phyloP scores from a whole-genome alignment of 2,888 invertebrate species.

The Sarcophaga rosellei region DNA sequence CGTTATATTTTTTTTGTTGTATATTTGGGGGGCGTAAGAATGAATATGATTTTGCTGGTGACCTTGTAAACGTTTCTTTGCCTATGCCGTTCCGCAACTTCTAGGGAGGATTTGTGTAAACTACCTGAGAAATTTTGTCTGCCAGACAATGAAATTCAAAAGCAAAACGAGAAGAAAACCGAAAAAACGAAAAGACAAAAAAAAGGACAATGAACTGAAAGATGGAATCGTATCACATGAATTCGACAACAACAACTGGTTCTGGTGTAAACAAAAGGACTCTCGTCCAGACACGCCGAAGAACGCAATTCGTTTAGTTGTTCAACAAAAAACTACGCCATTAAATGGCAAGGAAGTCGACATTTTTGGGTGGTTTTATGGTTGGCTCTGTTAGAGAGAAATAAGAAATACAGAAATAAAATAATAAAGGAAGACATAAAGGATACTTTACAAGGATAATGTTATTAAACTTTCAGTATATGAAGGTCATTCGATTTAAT shows the following conservation, averaged over 20 bases:
- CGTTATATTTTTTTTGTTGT: neutral
- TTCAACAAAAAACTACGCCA: too few relatives aligned
- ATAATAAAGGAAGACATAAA: too few relatives aligned
- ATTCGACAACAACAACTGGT: too few relatives aligned
- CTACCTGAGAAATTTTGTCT: slow-evolving; percentile 5
- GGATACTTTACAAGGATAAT: slow-evolving; percentile 15
- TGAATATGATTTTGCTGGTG: slow-evolving; percentile 25
- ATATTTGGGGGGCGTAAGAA: slow-evolving; percentile 40
- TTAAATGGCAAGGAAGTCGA: slow-evolving; percentile 13
- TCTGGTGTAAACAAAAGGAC: too few relatives aligned
- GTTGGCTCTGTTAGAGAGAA: neutral
- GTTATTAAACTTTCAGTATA: slow-evolving; percentile 22
- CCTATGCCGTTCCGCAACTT: neutral
- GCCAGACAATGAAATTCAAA: slow-evolving; percentile 32
- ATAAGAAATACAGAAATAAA: neutral
- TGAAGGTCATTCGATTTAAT: slow-evolving; percentile 30
- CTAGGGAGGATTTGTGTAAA: neutral
- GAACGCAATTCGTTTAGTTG: neutral
- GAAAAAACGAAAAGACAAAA: too few relatives aligned
- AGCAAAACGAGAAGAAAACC: neutral
- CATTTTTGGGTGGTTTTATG: neutral
- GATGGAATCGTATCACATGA: too few relatives aligned
- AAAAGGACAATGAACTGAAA: too few relatives aligned
- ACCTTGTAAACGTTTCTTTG: slow-evolving; percentile 42
- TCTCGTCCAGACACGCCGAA: neutral